These are phyloP conservation scores for Anas georgica DNA, from an alignment of 2,797 vertebrate genomes.

Conservation along the genomic window DNA sequence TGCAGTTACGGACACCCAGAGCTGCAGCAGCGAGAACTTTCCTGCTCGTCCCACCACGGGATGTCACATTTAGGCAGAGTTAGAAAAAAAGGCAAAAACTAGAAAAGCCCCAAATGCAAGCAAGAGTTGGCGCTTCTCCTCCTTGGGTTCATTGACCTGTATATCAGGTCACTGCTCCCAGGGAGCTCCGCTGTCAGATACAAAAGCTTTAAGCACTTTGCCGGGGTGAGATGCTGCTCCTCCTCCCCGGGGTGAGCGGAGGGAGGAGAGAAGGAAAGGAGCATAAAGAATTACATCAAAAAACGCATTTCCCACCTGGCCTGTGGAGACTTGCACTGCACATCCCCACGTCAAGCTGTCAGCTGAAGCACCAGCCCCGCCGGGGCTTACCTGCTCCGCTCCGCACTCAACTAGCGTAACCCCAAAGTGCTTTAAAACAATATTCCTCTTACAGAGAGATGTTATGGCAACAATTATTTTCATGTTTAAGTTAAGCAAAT, in stretches of 20 bases:
- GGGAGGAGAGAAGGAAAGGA: not conserved
- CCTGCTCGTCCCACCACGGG: rapidly evolving
- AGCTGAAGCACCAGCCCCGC: constrained; percentile 25
- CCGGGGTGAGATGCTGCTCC: not conserved
- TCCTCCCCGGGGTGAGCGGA: not conserved
- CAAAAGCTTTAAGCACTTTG: not conserved
- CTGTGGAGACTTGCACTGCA: not conserved
- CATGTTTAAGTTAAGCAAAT: constrained; percentile 17
- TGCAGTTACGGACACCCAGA: not conserved
- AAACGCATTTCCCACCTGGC: not conserved
- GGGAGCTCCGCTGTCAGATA: not conserved
- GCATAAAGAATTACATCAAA: not conserved
- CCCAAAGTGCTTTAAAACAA: constrained; percentile 41
- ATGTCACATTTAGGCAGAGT: not conserved
- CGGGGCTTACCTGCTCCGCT: constrained; percentile 12
- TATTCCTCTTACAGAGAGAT: not conserved
- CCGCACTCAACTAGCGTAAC: not conserved
- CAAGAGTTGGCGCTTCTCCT: not conserved
- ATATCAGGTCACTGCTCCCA: not conserved
- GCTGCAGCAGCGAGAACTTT: rapidly evolving
- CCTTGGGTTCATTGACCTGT: not conserved
- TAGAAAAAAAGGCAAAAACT: not conserved
- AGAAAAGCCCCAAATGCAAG: not conserved
- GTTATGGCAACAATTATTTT: constrained; percentile 6
- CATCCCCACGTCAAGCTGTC: constrained; percentile 17